Evolutionary conservation across 2,888 invertebrate species (phyloP).

Genomic region (Plagiodera versicolora): DNA sequence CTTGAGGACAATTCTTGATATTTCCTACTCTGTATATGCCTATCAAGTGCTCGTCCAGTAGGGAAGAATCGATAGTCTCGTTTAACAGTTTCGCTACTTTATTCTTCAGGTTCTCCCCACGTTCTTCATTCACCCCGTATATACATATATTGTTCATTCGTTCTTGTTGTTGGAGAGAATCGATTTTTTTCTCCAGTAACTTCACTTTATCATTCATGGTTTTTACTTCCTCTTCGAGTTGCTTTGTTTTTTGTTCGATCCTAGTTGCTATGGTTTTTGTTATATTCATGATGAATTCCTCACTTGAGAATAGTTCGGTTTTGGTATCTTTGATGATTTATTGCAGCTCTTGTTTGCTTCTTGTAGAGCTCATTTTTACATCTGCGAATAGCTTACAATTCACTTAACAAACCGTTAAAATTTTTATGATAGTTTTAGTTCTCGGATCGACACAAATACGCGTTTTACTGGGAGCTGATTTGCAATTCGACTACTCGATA

Average conservation of each 20-base stretch:
- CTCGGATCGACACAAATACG: neutral
- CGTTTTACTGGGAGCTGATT: conserved; percentile 7
- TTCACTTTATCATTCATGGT: conserved; percentile 3
- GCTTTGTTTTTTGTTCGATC: neutral
- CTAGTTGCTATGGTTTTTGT: too few relatives aligned
- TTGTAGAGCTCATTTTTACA: conserved; percentile 1
- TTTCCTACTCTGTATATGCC: conserved; percentile 3
- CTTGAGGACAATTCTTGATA: neutral
- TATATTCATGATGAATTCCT: too few relatives aligned
- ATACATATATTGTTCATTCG: conserved; percentile 5
- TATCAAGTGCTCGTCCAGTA: neutral
- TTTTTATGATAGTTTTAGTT: conserved; percentile 1
- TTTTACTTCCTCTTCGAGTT: conserved; percentile 1
- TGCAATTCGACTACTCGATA: conserved; percentile 7
- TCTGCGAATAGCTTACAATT: conserved; percentile 2
- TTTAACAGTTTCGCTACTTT: too few relatives aligned
- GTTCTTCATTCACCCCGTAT: conserved; percentile 3
- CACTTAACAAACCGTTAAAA: neutral
- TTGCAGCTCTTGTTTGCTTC: conserved; percentile 5
- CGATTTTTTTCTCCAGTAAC: neutral
- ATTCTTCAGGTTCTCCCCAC: too few relatives aligned
- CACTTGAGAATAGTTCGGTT: neutral
- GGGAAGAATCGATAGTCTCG: neutral
- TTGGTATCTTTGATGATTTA: conserved; percentile 1
- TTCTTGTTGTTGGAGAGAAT: conserved; percentile 7